These are phyloP conservation scores for Nematostella vectensis DNA, from an alignment of 92 coral and sea anemone genomes.

Conservation along the genomic window DNA sequence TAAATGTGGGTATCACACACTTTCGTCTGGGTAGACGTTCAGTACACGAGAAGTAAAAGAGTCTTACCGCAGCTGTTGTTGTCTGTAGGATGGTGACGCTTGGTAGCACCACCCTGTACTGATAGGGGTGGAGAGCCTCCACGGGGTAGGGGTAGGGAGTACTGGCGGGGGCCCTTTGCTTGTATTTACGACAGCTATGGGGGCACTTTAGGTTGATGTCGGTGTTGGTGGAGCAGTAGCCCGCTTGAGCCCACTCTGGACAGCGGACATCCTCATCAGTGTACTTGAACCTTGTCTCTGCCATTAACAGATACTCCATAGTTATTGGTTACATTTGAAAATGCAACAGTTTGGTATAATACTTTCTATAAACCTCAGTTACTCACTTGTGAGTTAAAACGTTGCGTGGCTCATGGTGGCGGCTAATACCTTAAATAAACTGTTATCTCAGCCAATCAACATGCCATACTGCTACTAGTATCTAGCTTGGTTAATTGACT, in stretches of 20 bases:
- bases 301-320: neutral
- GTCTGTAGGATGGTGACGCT: neutral
- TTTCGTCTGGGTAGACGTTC: no score
- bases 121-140: constrained; percentile 29
- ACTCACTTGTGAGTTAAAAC: no score
- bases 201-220: constrained; percentile 32
- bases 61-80: constrained; percentile 4
- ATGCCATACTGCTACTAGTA: no score
- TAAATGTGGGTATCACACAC: no score
- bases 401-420: no score
- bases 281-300: constrained; percentile 10
- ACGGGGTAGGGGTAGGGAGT: constrained; percentile 23
- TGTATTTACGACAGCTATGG: constrained; percentile 47
- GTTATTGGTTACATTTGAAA: no score
- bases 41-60: no score
- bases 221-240: constrained; percentile 29
- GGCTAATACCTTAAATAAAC: no score
- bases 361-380: no score
- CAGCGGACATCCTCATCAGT: constrained; percentile 39
- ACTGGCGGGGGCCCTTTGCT: constrained; percentile 8
- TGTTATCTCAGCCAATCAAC: no score
- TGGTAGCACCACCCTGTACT: neutral
- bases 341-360: no score
- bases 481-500: no score
- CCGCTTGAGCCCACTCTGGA: constrained; percentile 39